A percentile compares a stretch with the other conserved stretches of the same genome.
phyloP scores from a whole-genome alignment of 2,113 vertebrate genomes.

The Crotalus viridis region DNA sequence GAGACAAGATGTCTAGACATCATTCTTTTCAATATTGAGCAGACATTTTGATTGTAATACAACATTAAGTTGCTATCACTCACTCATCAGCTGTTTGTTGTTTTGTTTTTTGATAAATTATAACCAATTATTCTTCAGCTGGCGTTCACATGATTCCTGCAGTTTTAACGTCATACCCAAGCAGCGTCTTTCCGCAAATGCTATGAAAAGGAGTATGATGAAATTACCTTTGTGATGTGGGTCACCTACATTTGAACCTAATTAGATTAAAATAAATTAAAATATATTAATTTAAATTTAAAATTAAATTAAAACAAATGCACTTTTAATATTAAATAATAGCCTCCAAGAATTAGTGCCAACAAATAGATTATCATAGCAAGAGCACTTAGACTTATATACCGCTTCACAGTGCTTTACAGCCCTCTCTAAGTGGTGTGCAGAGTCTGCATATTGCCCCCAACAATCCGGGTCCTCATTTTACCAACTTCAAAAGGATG shows the following conservation, averaged over 20 bases:
- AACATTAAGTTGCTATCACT: conserved; percentile 7
- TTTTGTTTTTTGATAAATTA: conserved; percentile 4
- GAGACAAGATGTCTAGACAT: background rate
- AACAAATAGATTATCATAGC: conserved; percentile 30
- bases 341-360: conserved; percentile 57
- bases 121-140: conserved; percentile 17
- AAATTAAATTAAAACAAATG: conserved; percentile 13
- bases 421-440: background rate
- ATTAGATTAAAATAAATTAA: background rate
- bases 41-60: conserved; percentile 18
- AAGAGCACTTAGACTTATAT: background rate
- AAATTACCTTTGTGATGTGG: conserved; percentile 25
- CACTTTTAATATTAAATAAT: conserved; percentile 54
- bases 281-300: background rate
- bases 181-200: conserved; percentile 7
- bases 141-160: conserved; percentile 23
- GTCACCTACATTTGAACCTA: conserved; percentile 50
- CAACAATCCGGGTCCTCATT: background rate
- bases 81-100: background rate
- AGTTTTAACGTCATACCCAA: conserved; percentile 20
- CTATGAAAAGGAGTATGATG: conserved; percentile 40
- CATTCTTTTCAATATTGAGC: background rate
- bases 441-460: background rate
- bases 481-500: background rate
- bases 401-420: background rate